These are phyloP conservation scores for Orbicella faveolata DNA, from an alignment of 64 coral and sea anemone genomes.

Conservation along the genomic window DNA sequence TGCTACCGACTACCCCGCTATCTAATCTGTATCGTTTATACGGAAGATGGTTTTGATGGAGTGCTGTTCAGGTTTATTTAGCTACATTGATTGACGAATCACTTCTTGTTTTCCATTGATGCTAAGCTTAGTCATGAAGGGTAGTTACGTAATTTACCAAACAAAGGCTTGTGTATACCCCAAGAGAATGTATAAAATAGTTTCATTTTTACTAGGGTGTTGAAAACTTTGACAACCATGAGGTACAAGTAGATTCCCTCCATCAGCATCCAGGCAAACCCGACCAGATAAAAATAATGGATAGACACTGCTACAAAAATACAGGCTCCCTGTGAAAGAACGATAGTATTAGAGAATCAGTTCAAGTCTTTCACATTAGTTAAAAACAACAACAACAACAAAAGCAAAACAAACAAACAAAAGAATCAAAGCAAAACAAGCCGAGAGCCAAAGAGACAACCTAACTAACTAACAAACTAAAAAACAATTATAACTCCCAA, in stretches of 20 bases:
- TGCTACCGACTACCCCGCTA: no score
- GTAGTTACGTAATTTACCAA: not conserved
- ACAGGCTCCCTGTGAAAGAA: constrained; percentile 50
- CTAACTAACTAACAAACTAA: not conserved
- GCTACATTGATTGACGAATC: no score
- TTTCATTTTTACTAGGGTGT: constrained; percentile 73
- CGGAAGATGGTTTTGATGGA: no score
- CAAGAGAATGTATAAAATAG: constrained; percentile 71
- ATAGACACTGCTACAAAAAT: constrained; percentile 67
- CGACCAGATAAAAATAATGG: no score
- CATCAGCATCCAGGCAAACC: no score
- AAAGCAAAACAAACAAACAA: no score
- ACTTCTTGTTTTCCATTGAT: not conserved
- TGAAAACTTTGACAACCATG: not conserved
- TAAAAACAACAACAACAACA: no score
- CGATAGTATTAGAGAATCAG: not conserved
- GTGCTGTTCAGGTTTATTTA: no score
- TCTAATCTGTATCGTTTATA: no score
- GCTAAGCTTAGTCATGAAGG: not conserved
- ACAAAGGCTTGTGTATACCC: constrained; percentile 35
- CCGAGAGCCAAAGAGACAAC: not conserved
- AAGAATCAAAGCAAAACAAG: no score
- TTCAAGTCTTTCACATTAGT: no score
- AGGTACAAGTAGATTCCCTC: no score
- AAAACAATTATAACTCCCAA: not conserved